Conservation (phyloP, 92 coral and sea anemone genomes). For the Paramuricea clavata region DNA sequence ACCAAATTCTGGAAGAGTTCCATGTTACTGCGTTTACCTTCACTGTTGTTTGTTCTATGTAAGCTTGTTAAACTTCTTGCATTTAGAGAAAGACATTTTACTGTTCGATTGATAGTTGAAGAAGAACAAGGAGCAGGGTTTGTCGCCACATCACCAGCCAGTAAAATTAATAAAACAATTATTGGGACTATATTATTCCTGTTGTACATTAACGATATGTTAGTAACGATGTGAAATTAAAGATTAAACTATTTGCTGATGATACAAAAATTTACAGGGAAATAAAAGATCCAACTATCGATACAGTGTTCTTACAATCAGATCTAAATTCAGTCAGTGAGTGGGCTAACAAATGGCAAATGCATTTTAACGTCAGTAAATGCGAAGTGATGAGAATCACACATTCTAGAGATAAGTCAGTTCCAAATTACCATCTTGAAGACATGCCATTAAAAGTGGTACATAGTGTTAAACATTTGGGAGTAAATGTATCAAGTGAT, state of each 20-base stretch:
- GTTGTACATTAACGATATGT: background rate
- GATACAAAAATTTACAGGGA: background rate
- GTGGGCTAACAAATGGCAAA: conserved; percentile 13
- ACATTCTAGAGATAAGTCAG: background rate
- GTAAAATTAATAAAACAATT: too few species aligned
- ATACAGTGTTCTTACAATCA: background rate
- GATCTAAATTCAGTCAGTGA: background rate
- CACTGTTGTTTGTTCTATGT: too few species aligned
- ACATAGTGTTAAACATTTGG: background rate
- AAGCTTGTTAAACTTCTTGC: too few species aligned
- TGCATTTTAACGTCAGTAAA: background rate
- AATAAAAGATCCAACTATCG: too few species aligned
- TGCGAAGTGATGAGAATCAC: conserved; percentile 54
- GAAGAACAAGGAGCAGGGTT: too few species aligned
- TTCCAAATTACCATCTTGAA: background rate
- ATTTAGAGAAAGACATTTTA: too few species aligned
- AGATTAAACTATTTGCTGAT: background rate
- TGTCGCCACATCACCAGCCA: too few species aligned
- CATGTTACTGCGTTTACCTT: too few species aligned
- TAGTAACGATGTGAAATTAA: too few species aligned
- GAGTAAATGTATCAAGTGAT: background rate
- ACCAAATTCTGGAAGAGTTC: too few species aligned
- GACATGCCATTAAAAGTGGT: background rate
- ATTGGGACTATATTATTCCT: background rate
- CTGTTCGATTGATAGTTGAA: too few species aligned